Evolutionary conservation across 2,113 vertebrate species (phyloP), one percentile per base, ranked within the genome.

Genomic region (Cisticola juncidis): DNA sequence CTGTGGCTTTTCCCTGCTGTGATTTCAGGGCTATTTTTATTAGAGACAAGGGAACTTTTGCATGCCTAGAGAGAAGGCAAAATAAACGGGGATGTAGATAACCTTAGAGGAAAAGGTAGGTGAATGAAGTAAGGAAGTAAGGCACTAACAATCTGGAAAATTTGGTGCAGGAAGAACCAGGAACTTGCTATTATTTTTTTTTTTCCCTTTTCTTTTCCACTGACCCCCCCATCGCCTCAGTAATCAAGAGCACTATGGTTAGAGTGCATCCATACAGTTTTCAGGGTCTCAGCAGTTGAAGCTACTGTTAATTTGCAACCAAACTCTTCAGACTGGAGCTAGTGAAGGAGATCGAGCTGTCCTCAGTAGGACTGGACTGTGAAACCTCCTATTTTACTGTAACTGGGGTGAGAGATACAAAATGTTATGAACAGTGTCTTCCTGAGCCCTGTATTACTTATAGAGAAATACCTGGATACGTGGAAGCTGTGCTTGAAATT

Each of bases 21-120:
- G 89, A 88, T 83, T 95, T 86, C 81, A 95, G 44, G 42, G 69
- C 40, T 91, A 57, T 74, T 95, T 92, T 87, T 79, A 25, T 74
- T 79, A 72, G 25, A 72, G 25, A 14, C 40, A 72, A 64, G 44
- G 53, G 29, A 88, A 86, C 4, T 64, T 90, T 44, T 76, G 20
- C 56, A 22, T 64, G 31, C 12, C 61, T 74, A 45, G 31, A 81
- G 44, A 82, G 51, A 92, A 86, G 44, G 23, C 1, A 0, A 74
- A 88, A 70, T 74, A 60, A 47, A 21, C 3, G 25, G 28, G 20
- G n/a, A 58, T 56, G 20, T 0, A 58, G 17, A 38, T 51, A 54
- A 58, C 77, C 26, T 73, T 86, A 51, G 38, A 86, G 19, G 71
- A 53, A 28, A 64, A 42, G 6, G 23, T 53, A 71, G 21, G 4